Percentiles rank a stretch among this genome's conserved stretches.
Evolutionary conservation across 2,113 vertebrate species (phyloP).

Genomic region (Plecturocebus donacophilus): DNA sequence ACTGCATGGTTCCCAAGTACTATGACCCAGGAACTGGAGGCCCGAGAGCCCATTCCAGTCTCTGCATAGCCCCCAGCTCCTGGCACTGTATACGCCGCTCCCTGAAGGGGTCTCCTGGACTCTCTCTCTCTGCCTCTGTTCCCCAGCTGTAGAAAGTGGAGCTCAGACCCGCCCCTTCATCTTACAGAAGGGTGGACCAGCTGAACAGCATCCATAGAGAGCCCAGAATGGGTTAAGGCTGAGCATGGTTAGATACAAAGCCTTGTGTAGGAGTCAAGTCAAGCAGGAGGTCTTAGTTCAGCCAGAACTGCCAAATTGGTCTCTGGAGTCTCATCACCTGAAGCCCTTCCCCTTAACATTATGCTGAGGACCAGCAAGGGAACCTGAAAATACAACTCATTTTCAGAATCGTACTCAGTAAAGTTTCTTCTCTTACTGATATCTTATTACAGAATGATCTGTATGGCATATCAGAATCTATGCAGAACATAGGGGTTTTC

Average conservation of each 20-base stretch:
- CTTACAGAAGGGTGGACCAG: rapidly evolving
- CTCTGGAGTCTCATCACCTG: background rate
- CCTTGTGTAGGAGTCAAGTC: background rate
- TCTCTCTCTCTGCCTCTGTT: background rate
- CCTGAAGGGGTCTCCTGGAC: rapidly evolving
- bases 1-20: background rate
- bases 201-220: background rate
- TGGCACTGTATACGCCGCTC: background rate
- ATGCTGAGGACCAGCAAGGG: background rate
- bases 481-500: background rate
- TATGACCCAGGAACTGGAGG: background rate
- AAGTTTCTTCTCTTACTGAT: background rate
- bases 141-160: background rate
- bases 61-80: background rate
- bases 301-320: background rate
- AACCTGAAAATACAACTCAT: background rate
- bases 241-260: rapidly evolving
- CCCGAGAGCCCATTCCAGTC: background rate
- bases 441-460: background rate
- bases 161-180: rapidly evolving
- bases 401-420: background rate
- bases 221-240: background rate
- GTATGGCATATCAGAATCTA: too few relatives aligned
- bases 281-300: background rate
- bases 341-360: background rate